Percentiles rank a stretch among this genome's conserved stretches.
Evolutionary conservation across 64 coral and sea anemone genomes (phyloP).

Genomic region (Catalaphyllia jardinei): DNA sequence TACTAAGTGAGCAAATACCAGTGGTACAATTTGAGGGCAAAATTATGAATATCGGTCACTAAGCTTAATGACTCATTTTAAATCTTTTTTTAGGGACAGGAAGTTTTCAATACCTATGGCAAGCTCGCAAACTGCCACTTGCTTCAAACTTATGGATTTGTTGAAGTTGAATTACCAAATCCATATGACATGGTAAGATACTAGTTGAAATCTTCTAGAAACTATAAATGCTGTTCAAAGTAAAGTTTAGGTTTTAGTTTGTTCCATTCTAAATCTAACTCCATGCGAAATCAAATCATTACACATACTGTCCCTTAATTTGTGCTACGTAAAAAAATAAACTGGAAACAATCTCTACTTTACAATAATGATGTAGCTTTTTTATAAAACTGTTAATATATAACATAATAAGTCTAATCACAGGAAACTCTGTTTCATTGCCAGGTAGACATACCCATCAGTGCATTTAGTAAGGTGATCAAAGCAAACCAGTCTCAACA

Average conservation of each 20-base stretch:
- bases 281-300: no score
- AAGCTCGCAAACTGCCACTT: constrained; percentile 81
- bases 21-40: no score
- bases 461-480: constrained; percentile 47
- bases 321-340: no score
- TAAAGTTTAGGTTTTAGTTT: background rate
- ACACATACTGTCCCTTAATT: no score
- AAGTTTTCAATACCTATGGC: constrained; percentile 92
- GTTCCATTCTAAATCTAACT: no score
- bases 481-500: constrained; percentile 2
- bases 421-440: background rate
- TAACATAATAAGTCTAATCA: no score
- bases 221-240: background rate
- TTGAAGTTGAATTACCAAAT: constrained; percentile 69
- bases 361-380: no score
- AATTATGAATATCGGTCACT: no score
- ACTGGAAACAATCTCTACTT: no score
- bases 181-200: constrained; percentile 77
- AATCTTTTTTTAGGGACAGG: constrained; percentile 53
- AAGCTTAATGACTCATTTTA: background rate
- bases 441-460: constrained; percentile 73
- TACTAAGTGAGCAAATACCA: no score
- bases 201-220: no score
- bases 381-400: no score
- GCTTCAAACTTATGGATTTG: constrained; percentile 88